Evolutionary conservation across 2,113 vertebrate species (phyloP).

Genomic region (Furnarius figulus): DNA sequence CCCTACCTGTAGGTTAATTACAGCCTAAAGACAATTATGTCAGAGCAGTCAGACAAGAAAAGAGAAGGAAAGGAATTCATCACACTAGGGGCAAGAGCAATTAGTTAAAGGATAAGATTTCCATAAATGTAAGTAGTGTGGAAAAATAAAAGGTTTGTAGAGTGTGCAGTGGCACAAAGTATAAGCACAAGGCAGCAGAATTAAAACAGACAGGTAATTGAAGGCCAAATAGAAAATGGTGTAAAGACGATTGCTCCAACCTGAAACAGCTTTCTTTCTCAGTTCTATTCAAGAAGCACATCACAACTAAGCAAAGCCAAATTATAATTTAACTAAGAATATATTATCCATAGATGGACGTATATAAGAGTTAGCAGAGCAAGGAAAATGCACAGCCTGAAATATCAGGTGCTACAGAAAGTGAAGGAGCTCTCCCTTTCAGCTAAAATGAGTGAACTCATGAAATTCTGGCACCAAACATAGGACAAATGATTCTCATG

Average conservation of each 20-base stretch:
- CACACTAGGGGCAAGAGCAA: neutral
- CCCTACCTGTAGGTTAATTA: constrained; percentile 20
- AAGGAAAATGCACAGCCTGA: neutral
- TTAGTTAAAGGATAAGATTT: constrained; percentile 20
- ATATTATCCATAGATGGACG: neutral
- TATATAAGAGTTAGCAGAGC: neutral
- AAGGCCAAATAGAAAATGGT: neutral
- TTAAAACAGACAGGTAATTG: constrained; percentile 8
- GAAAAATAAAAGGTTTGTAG: neutral
- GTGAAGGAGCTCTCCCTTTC: neutral
- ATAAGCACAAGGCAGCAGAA: constrained; percentile 1
- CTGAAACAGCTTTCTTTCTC: neutral
- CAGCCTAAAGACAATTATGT: neutral
- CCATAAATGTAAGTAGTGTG: neutral
- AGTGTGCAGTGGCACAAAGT: neutral
- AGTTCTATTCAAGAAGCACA: neutral
- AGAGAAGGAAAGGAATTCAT: constrained; percentile 14
- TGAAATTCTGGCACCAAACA: neutral
- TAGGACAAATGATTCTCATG: neutral
- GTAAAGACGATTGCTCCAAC: neutral
- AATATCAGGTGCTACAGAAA: neutral
- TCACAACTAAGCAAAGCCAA: neutral
- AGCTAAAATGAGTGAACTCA: neutral
- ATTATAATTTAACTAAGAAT: constrained; percentile 5
- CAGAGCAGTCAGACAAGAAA: neutral